These are phyloP conservation scores for Marcusenius ussheri DNA, from an alignment of 2,113 vertebrate species.

Conservation along the genomic window DNA sequence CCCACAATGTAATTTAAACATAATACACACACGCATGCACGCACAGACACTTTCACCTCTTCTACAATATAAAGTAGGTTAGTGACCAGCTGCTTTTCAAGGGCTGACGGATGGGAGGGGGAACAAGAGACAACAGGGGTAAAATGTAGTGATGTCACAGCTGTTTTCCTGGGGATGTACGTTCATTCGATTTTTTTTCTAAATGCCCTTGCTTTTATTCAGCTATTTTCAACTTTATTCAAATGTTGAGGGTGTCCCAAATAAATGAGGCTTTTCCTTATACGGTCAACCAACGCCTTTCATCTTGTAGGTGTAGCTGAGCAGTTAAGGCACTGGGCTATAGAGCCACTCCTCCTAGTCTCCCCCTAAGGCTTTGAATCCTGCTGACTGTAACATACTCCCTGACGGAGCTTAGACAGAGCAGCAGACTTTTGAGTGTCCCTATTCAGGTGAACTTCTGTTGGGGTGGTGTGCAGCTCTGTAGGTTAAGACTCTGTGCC, in stretches of 20 bases:
- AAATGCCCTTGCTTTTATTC: background rate
- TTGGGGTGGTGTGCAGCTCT: background rate
- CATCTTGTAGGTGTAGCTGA: background rate
- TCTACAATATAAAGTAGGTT: background rate
- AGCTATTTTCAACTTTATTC: background rate
- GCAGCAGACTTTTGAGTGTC: background rate
- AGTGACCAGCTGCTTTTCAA: background rate
- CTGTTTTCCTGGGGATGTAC: background rate
- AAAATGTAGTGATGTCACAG: background rate
- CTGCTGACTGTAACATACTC: background rate
- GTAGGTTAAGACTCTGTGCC: background rate
- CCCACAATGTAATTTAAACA: too few species aligned
- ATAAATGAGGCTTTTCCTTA: background rate
- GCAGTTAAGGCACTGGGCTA: background rate
- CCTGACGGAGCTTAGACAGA: background rate
- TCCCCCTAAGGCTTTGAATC: background rate
- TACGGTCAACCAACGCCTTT: background rate
- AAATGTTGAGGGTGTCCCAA: background rate
- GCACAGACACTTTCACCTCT: background rate
- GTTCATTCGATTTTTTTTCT: background rate
- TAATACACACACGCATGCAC: background rate
- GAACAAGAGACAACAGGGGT: background rate
- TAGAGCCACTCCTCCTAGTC: background rate
- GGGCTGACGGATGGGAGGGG: background rate
- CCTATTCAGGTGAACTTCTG: background rate